A percentile compares a stretch with the other conserved stretches of the same genome.
phyloP scores from a whole-genome alignment of 1,140 invertebrate genomes.

The Procambarus clarkii region DNA sequence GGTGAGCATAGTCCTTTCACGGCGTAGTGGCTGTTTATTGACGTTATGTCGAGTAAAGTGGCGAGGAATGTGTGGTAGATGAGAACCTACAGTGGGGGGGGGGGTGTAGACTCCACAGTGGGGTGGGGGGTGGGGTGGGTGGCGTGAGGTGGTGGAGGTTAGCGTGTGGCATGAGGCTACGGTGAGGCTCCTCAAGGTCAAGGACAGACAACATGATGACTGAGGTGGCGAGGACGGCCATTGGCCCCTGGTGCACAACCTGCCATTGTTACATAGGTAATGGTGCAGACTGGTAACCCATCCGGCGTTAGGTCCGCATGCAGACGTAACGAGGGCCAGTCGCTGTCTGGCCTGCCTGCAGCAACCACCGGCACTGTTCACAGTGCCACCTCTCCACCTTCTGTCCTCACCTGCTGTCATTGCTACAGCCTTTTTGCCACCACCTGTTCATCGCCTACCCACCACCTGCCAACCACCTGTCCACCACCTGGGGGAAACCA shows the following conservation, averaged over 20 bases:
- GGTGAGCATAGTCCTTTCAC: too few relatives aligned
- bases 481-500: neutral
- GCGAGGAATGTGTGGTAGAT: too few relatives aligned
- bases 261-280: neutral
- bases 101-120: too few relatives aligned
- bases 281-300: neutral
- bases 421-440: neutral
- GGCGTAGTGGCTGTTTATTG: too few relatives aligned
- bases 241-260: neutral
- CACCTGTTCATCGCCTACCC: neutral
- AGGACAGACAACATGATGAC: neutral
- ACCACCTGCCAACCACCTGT: neutral
- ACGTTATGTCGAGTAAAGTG: too few relatives aligned
- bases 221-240: neutral
- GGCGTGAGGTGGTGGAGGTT: neutral
- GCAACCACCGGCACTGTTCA: too few relatives aligned
- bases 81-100: too few relatives aligned
- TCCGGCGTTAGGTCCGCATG: neutral
- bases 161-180: neutral
- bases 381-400: neutral
- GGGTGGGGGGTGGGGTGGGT: too few relatives aligned
- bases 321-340: neutral
- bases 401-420: neutral
- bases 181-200: neutral
- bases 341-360: neutral